These are phyloP conservation scores for Pherbina coryleti DNA, from an alignment of 2,888 invertebrate species.

Conservation along the genomic window DNA sequence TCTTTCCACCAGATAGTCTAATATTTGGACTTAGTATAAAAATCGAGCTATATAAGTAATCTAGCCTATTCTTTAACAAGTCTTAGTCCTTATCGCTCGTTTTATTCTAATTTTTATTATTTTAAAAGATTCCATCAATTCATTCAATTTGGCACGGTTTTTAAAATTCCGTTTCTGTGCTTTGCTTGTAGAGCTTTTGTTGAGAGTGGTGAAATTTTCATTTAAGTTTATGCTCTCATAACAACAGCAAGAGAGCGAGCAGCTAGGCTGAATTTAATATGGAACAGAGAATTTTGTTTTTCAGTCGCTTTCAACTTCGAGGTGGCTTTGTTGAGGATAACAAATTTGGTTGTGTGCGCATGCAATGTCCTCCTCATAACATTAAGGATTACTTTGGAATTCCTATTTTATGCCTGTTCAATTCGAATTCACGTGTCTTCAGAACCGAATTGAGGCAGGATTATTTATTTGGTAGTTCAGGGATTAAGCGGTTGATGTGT, in stretches of 20 bases:
- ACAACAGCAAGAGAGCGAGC: not conserved
- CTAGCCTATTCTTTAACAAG: not conserved
- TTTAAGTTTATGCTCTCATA: not conserved
- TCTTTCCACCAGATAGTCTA: too few relatives aligned
- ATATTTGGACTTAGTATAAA: too few relatives aligned
- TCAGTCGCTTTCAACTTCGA: not conserved
- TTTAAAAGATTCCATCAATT: too few relatives aligned
- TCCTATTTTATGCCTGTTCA: not conserved
- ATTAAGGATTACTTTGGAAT: not conserved
- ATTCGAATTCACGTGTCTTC: not conserved
- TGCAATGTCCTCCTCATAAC: not conserved
- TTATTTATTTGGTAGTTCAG: not conserved
- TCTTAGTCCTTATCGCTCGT: not conserved
- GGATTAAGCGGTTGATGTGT: slow-evolving; percentile 5
- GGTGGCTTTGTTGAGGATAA: not conserved
- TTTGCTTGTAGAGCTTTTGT: too few relatives aligned
- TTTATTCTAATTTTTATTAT: not conserved
- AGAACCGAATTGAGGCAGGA: not conserved
- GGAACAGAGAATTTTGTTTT: not conserved
- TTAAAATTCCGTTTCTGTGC: too few relatives aligned
- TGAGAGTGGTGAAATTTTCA: too few relatives aligned
- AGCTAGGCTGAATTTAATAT: slow-evolving; percentile 4
- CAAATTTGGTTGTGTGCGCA: not conserved
- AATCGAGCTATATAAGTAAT: not conserved
- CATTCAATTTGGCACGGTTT: too few relatives aligned